Percentiles rank a stretch among this genome's conserved stretches.
Conservation (phyloP, 2,888 invertebrate genomes). For the Chironomus tentans region DNA sequence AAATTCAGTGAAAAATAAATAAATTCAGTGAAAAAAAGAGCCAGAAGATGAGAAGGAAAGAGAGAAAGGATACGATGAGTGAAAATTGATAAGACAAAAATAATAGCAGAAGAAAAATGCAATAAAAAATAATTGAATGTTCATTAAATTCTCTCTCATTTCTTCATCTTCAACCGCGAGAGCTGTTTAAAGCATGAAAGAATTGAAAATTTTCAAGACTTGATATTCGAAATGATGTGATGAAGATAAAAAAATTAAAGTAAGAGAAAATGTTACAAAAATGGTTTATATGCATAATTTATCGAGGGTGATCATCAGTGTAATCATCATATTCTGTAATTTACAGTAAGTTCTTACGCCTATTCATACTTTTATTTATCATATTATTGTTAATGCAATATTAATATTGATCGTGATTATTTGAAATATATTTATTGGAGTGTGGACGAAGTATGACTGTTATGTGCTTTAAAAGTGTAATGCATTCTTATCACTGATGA, state of each 20-base stretch:
- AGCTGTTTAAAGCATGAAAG: background rate
- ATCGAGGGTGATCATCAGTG: conserved; percentile 16
- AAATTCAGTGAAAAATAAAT: too few relatives aligned
- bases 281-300: conserved; percentile 23
- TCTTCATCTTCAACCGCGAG: background rate
- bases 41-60: background rate
- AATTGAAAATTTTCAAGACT: background rate
- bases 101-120: background rate
- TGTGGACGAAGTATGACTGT: background rate
- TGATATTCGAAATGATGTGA: background rate
- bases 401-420: background rate
- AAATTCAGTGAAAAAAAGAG: background rate
- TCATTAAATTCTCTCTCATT: background rate
- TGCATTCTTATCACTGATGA: too few relatives aligned
- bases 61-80: background rate
- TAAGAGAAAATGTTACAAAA: conserved; percentile 23
- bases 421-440: background rate
- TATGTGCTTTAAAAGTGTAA: background rate
- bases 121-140: conserved; percentile 2
- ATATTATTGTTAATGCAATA: background rate
- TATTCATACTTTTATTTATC: background rate
- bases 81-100: background rate
- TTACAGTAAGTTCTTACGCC: conserved; percentile 12
- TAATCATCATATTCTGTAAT: conserved; percentile 23
- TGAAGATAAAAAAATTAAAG: conserved; percentile 14